Conservation (phyloP, 2,797 vertebrate species). For the Sebastes minor region DNA sequence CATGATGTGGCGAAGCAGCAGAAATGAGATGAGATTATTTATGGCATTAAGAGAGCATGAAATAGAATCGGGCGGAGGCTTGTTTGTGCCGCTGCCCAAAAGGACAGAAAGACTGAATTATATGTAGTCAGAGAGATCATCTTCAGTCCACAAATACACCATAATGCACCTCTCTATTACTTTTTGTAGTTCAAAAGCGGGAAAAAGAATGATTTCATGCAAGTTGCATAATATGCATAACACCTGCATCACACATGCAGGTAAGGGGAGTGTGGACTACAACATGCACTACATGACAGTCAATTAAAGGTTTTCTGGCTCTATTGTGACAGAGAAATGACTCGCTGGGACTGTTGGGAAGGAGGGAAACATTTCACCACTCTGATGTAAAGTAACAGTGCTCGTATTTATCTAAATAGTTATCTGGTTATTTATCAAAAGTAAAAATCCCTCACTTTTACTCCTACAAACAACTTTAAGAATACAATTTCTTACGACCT, state of each 20-base stretch:
- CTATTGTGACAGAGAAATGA: not conserved
- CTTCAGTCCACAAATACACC: not conserved
- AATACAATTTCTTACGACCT: not conserved
- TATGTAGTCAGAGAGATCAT: not conserved
- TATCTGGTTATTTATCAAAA: not conserved
- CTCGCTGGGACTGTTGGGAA: not conserved
- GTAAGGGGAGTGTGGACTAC: not conserved
- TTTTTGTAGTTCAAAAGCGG: not conserved
- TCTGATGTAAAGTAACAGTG: not conserved
- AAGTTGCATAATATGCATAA: not conserved
- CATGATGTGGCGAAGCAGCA: constrained; percentile 31
- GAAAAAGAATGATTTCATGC: not conserved
- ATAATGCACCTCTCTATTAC: not conserved
- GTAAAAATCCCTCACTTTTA: not conserved
- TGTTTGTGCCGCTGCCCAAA: constrained; percentile 1
- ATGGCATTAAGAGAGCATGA: constrained; percentile 50
- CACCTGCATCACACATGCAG: not conserved
- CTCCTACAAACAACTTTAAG: not conserved
- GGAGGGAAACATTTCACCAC: not conserved
- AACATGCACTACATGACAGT: not conserved
- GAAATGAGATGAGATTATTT: constrained; percentile 59
- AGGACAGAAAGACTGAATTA: constrained; percentile 1
- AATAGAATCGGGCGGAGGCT: constrained; percentile 28
- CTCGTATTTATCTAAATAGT: not conserved
- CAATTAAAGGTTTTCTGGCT: not conserved